Base-by-base conservation (phyloP, 1,140 invertebrate species). In the Zaprionus ghesquierei region DNA sequence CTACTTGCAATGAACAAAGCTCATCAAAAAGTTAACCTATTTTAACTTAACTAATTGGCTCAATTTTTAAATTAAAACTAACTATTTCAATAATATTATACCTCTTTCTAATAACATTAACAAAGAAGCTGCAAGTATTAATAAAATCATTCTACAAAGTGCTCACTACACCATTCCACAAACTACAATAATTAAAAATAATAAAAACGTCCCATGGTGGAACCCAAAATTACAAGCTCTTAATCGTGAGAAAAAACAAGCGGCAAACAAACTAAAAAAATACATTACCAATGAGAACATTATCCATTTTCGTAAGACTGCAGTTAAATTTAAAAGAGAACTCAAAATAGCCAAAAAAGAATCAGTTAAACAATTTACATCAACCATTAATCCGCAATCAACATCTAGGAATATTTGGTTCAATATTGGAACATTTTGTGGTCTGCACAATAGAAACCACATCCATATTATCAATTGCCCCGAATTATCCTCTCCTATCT, bases 161-260 rank as follows among this genome's bases (percentile, higher is more conserved):
- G 54, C 64, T 9, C 25, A 55, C 38, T 23, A 18, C 13, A 25
- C 62, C 10, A 66, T 58, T 4, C 54, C 63, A 23, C 63, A 66
- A 49, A 66, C 54, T 15, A n/a, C 41, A 15, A 9, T 20, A 49
- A n/a, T 46, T 6, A 53, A 44, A 44, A 31, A 38, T 18, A 10
- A 13, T 44, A 56, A 58, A 58, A 58, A 50, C n/a, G 54, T 66
- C 12, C 64, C 64, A 35, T 66, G 54, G 41, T 66, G 54, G 64
- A 58, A 29, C 9, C 6, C 61, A 44, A 44, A 38, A 27, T 18
- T 13, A 38, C 15, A 54, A 64, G 2, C 12, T 27, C 27, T 29
- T 8, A 29, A 29, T 29, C 27, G 27, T 18, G 3, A 64, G 12
- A 54, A 38, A 27, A 55, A 41, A 53, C n/a, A 54, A 44, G 31